phyloP scores from a whole-genome alignment of 1,140 invertebrate genomes.

The Gryon sp. region DNA sequence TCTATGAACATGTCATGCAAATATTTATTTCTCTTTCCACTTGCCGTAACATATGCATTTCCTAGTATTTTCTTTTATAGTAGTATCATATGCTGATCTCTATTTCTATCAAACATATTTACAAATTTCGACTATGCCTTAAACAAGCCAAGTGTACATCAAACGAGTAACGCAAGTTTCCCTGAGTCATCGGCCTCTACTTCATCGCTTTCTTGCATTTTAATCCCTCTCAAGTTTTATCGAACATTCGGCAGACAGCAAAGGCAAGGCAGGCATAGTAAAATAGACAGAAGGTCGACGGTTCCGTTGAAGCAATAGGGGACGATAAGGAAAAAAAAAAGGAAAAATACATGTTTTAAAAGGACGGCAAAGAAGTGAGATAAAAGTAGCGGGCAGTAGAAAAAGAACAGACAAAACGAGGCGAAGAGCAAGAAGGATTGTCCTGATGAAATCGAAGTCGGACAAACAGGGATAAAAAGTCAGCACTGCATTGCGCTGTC shows the following conservation, averaged over 20 bases:
- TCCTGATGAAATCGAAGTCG: constrained; percentile 55
- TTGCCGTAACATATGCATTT: too few relatives aligned
- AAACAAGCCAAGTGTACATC: constrained; percentile 22
- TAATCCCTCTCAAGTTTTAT: constrained; percentile 44
- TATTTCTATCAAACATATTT: too few relatives aligned
- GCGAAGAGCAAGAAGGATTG: constrained; percentile 45
- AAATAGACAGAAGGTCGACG: constrained; percentile 51
- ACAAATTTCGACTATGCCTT: too few relatives aligned
- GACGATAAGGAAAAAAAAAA: constrained; percentile 23
- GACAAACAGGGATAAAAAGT: constrained; percentile 71
- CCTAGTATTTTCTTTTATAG: too few relatives aligned
- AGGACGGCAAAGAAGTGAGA: constrained; percentile 11
- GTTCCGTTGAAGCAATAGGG: constrained; percentile 1
- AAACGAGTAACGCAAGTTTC: constrained; percentile 20
- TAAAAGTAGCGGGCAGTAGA: constrained; percentile 1
- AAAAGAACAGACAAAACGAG: constrained; percentile 44
- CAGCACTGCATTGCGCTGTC: constrained; percentile 79
- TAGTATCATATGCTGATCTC: too few relatives aligned
- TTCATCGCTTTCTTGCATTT: constrained; percentile 58
- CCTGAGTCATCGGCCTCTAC: constrained; percentile 22
- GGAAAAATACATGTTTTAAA: constrained; percentile 51
- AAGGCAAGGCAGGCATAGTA: constrained; percentile 31
- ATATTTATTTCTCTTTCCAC: too few relatives aligned
- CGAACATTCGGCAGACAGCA: constrained; percentile 26
- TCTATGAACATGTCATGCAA: too few relatives aligned